phyloP scores from a whole-genome alignment of 2,113 vertebrate genomes.

The Pandion haliaetus region DNA sequence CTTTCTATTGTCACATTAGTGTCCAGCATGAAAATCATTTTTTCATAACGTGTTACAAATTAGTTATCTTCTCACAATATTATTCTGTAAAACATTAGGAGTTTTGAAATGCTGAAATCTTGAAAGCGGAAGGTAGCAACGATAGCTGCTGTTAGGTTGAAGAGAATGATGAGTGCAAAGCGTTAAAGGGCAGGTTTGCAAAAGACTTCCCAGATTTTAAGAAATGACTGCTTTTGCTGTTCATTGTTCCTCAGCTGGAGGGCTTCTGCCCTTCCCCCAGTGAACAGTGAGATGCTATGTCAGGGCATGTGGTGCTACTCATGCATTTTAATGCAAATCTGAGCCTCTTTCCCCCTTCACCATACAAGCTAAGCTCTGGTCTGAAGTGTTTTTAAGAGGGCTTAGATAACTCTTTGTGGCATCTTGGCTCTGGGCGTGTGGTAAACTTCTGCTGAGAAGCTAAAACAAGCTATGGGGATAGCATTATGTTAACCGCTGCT shows the following conservation, averaged over 20 bases:
- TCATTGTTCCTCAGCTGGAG: background rate
- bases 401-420: background rate
- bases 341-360: background rate
- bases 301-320: background rate
- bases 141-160: background rate
- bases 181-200: background rate
- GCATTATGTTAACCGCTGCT: conserved; percentile 29
- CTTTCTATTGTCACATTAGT: background rate
- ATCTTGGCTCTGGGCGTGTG: background rate
- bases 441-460: background rate
- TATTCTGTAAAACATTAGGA: background rate
- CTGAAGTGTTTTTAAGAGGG: background rate
- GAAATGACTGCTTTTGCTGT: background rate
- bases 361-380: background rate
- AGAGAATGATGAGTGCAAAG: background rate
- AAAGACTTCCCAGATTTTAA: background rate
- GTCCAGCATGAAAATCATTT: background rate
- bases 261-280: background rate
- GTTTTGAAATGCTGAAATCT: background rate
- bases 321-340: background rate
- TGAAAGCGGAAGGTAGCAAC: background rate
- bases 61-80: background rate
- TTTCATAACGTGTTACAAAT: background rate
- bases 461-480: background rate
- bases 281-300: background rate